phyloP scores from a whole-genome alignment of 2,888 invertebrate species.

The Theodoxus fluviatilis region DNA sequence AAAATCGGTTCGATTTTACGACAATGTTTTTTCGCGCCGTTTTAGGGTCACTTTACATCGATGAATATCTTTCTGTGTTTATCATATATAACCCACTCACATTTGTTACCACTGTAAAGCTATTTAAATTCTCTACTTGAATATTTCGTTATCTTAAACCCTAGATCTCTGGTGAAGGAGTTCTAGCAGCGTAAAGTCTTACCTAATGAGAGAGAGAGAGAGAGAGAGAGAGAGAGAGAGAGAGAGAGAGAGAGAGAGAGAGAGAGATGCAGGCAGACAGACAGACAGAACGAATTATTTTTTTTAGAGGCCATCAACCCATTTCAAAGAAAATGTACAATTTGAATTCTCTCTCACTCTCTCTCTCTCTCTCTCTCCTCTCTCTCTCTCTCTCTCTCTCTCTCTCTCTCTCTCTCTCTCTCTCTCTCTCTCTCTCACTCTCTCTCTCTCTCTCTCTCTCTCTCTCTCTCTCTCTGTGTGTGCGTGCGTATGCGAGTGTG shows the following conservation, averaged over 20 bases:
- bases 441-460: not conserved
- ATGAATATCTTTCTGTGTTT: no score
- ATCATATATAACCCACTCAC: no score
- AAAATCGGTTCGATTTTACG: no score
- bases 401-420: not conserved
- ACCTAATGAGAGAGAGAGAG: not conserved
- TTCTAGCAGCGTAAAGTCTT: no score
- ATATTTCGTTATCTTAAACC: no score
- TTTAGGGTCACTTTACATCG: no score
- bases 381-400: conserved; percentile 12
- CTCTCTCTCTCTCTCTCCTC: not conserved
- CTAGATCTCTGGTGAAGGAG: no score
- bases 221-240: not conserved
- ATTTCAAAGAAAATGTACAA: no score
- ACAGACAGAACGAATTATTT: not conserved
- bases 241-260: not conserved
- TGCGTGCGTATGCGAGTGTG: no score
- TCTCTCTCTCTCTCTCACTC: conserved; percentile 15
- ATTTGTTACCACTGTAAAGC: no score
- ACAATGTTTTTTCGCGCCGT: no score
- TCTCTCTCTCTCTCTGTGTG: not conserved
- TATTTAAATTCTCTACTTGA: no score
- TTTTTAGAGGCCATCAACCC: not conserved
- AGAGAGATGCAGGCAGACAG: not conserved
- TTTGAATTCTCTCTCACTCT: not conserved